A percentile compares a stretch with the other conserved stretches of the same genome.
Conservation (phyloP, 2,113 vertebrate genomes). For the Solenodon paradoxus region DNA sequence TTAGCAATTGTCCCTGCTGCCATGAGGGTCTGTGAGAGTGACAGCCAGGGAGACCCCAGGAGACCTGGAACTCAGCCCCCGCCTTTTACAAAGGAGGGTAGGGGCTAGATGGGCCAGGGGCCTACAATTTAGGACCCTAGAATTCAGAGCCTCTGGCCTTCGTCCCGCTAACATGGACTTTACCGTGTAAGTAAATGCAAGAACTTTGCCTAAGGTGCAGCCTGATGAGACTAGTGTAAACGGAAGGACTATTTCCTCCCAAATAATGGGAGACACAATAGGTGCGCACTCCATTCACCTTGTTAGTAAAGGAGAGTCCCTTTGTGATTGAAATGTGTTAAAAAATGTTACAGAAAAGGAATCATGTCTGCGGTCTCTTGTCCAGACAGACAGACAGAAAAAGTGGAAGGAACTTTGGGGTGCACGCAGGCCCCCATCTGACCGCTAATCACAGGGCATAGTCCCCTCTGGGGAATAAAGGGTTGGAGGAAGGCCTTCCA, state of each 20-base stretch:
- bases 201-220: neutral
- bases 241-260: neutral
- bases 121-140: accelerated
- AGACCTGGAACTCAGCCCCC: accelerated
- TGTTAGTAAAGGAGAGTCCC: neutral
- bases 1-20: accelerated
- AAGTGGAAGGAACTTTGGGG: accelerated
- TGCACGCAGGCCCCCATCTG: neutral
- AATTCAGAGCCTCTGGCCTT: neutral
- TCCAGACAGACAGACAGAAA: too few species aligned
- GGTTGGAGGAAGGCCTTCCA: neutral
- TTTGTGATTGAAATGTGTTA: neutral
- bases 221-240: neutral
- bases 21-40: accelerated
- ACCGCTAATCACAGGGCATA: neutral
- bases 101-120: neutral
- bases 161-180: neutral
- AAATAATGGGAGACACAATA: accelerated
- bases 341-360: neutral
- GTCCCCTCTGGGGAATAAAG: neutral
- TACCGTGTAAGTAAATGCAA: neutral
- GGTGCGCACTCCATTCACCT: accelerated
- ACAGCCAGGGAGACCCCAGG: neutral
- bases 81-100: neutral
- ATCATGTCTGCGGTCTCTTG: neutral